A percentile compares a stretch with the other conserved stretches of the same genome.
These are phyloP conservation scores for Meganola albula DNA, from an alignment of 2,888 invertebrate species.

Conservation along the genomic window DNA sequence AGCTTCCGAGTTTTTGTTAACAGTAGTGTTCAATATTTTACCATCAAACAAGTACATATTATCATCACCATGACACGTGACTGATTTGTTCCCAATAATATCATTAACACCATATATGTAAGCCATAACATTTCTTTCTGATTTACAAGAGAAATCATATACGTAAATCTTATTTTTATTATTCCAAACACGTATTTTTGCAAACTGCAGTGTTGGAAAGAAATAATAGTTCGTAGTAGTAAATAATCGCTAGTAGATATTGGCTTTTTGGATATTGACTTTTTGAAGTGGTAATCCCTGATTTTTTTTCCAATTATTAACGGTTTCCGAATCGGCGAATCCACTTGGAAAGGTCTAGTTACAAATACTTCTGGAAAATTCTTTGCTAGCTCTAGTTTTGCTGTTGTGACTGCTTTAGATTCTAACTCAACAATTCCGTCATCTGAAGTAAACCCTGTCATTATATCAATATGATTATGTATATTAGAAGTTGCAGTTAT, in stretches of 20 bases:
- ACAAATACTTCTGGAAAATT: constrained; percentile 14
- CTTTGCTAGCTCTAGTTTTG: constrained; percentile 5
- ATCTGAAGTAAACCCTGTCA: constrained; percentile 11
- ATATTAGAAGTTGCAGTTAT: constrained; percentile 1
- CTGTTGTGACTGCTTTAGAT: constrained; percentile 4
- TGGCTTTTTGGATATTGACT: no score
- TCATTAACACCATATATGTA: constrained; percentile 12
- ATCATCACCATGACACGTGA: constrained; percentile 36
- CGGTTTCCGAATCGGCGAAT: constrained; percentile 15
- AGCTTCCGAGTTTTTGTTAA: constrained; percentile 20
- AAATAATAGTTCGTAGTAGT: constrained; percentile 18
- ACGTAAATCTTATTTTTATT: constrained; percentile 31
- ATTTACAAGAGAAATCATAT: constrained; percentile 39
- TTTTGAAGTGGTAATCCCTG: constrained; percentile 25
- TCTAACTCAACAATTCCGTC: constrained; percentile 10
- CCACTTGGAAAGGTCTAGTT: constrained; percentile 16
- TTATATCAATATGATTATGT: constrained; percentile 12
- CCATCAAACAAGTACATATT: constrained; percentile 33
- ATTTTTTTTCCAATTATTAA: constrained; percentile 24
- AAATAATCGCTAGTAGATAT: constrained; percentile 16
- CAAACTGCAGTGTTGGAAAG: constrained; percentile 24
- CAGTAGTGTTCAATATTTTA: constrained; percentile 11
- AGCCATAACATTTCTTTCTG: constrained; percentile 34
- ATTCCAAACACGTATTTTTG: constrained; percentile 20
- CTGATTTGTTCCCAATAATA: constrained; percentile 16